phyloP scores from a whole-genome alignment of 2,113 vertebrate species.

The Toxotes jaculatrix region DNA sequence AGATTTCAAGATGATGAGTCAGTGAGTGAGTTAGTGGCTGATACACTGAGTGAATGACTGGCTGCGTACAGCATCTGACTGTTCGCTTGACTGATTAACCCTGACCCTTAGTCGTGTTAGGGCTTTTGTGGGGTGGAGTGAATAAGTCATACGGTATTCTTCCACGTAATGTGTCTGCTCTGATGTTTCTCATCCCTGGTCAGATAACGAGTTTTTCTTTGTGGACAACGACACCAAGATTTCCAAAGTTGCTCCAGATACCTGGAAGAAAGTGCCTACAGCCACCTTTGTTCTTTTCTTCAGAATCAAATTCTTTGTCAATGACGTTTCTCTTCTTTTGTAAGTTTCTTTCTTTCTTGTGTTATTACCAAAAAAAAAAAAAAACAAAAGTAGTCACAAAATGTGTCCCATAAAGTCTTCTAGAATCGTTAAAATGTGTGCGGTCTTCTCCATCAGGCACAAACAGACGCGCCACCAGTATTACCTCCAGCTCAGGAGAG shows the following conservation, averaged over 20 bases:
- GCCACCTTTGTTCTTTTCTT: constrained; percentile 89
- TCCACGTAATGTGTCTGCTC: not conserved
- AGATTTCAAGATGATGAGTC: not conserved
- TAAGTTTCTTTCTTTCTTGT: constrained; percentile 78
- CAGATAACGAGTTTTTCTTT: constrained; percentile 94
- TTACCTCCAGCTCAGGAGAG: constrained; percentile 93
- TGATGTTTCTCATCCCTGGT: constrained; percentile 18
- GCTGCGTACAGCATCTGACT: not conserved
- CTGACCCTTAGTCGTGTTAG: too few species aligned
- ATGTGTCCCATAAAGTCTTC: fast-evolving
- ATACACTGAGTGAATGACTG: not conserved
- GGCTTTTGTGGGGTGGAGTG: not conserved
- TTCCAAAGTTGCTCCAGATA: constrained; percentile 90
- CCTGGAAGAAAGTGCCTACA: constrained; percentile 90
- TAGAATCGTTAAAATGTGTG: not conserved
- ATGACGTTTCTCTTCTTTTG: constrained; percentile 86
- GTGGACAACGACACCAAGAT: constrained; percentile 90
- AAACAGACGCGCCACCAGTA: constrained; percentile 89
- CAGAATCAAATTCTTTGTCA: constrained; percentile 91
- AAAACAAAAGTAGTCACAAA: not conserved
- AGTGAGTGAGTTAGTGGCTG: not conserved
- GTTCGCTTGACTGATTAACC: not conserved
- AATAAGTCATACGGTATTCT: not conserved
- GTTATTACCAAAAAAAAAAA: not conserved
- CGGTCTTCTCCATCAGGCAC: constrained; percentile 79